These are phyloP conservation scores for Gymnocypris eckloni DNA, from an alignment of 2,797 vertebrate genomes.

Conservation along the genomic window DNA sequence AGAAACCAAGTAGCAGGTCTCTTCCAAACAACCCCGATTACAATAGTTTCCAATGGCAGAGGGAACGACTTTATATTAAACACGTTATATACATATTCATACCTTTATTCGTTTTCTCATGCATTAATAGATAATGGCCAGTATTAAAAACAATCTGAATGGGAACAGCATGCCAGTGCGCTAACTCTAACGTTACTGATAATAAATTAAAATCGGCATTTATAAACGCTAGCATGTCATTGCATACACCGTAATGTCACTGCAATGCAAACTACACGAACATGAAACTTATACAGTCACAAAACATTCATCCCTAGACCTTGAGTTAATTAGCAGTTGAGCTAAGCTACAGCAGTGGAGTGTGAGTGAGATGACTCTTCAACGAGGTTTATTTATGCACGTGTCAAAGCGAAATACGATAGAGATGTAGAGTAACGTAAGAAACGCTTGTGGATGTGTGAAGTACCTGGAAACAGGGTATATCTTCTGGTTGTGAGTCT, in stretches of 20 bases:
- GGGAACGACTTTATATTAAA: not conserved
- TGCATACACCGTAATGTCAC: not conserved
- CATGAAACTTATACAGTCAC: not conserved
- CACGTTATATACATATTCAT: not conserved
- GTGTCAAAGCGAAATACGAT: not conserved
- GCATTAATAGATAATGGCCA: not conserved
- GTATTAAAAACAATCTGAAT: not conserved
- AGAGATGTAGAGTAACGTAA: not conserved
- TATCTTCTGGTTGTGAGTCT: constrained; percentile 72
- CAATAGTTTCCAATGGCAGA: not conserved
- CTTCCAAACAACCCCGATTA: not conserved
- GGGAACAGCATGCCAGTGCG: not conserved
- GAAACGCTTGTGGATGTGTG: constrained; percentile 33
- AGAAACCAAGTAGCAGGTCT: not conserved
- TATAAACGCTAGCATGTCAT: not conserved
- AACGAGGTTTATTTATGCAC: not conserved
- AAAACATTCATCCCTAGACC: not conserved
- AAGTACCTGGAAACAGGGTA: constrained; percentile 70
- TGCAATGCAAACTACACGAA: not conserved
- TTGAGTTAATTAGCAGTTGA: constrained; percentile 38
- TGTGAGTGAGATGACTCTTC: no score
- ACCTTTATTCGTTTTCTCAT: not conserved
- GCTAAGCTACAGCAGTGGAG: constrained; percentile 39
- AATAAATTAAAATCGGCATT: not conserved
- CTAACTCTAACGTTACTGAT: not conserved